A percentile compares a stretch with the other conserved stretches of the same genome.
Evolutionary conservation across 1,140 invertebrate species (phyloP).

Genomic region (Drosophila chauvacae): DNA sequence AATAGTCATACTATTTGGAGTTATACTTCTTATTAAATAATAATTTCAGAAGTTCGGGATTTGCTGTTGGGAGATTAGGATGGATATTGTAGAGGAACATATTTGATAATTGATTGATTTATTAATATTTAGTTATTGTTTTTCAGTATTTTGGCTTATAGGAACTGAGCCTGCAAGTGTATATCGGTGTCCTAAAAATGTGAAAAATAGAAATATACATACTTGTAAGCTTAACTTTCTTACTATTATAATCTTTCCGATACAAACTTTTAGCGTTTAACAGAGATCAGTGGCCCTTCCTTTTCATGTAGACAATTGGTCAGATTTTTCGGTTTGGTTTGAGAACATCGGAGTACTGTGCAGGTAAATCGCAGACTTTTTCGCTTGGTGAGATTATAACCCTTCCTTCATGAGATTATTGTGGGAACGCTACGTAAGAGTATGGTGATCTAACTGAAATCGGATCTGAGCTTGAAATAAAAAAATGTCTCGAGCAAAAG

Average conservation of each 20-base stretch:
- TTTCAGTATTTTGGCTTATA: background rate
- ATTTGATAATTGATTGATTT: background rate
- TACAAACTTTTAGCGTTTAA: slow-evolving; percentile 28
- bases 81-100: background rate
- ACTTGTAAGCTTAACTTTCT: slow-evolving; percentile 8
- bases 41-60: background rate
- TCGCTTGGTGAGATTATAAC: slow-evolving; percentile 28
- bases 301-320: slow-evolving; percentile 14
- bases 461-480: slow-evolving; percentile 74
- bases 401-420: slow-evolving; percentile 48
- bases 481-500: slow-evolving; percentile 67
- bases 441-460: slow-evolving; percentile 66
- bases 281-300: slow-evolving; percentile 28
- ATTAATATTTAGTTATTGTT: background rate
- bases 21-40: background rate
- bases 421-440: slow-evolving; percentile 25
- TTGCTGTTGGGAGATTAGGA: background rate
- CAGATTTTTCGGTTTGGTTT: slow-evolving; percentile 13
- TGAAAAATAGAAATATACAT: slow-evolving; percentile 24
- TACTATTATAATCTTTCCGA: slow-evolving; percentile 15
- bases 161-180: background rate
- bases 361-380: slow-evolving; percentile 2
- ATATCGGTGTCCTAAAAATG: slow-evolving; percentile 11
- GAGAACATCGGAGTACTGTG: slow-evolving; percentile 16
- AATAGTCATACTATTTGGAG: background rate